phyloP scores from a whole-genome alignment of 2,797 vertebrate species.

The Pantherophis vulpinus region DNA sequence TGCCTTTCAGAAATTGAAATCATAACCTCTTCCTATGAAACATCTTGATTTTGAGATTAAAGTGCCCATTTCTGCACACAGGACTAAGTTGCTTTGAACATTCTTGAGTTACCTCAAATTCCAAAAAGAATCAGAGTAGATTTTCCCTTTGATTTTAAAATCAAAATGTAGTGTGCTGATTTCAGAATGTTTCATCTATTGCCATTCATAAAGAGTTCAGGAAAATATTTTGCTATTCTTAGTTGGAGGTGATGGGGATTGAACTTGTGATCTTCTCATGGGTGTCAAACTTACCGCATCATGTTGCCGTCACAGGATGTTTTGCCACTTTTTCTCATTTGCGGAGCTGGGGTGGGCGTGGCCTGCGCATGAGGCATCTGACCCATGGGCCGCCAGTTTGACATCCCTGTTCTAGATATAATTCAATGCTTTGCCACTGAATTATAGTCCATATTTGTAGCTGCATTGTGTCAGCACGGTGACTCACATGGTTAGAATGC shows the following conservation, averaged over 20 bases:
- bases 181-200: neutral
- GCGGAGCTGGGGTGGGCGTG: too few species aligned
- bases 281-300: too few species aligned
- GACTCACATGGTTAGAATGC: neutral
- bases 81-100: neutral
- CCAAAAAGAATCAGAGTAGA: neutral
- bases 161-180: neutral
- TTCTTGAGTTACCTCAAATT: neutral
- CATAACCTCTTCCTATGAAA: neutral
- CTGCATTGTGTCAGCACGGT: neutral
- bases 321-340: too few species aligned
- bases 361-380: too few species aligned
- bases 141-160: neutral
- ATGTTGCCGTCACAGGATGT: too few species aligned
- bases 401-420: neutral
- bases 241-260: neutral
- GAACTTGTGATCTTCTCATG: neutral
- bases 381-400: too few species aligned
- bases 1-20: neutral
- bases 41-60: neutral
- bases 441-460: neutral
- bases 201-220: neutral
- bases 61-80: neutral
- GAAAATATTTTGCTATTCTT: neutral
- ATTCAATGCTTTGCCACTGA: neutral